A percentile compares a stretch with the other conserved stretches of the same genome.
Conservation (phyloP, 1,140 invertebrate species). For the Rhyacophila brunnea region DNA sequence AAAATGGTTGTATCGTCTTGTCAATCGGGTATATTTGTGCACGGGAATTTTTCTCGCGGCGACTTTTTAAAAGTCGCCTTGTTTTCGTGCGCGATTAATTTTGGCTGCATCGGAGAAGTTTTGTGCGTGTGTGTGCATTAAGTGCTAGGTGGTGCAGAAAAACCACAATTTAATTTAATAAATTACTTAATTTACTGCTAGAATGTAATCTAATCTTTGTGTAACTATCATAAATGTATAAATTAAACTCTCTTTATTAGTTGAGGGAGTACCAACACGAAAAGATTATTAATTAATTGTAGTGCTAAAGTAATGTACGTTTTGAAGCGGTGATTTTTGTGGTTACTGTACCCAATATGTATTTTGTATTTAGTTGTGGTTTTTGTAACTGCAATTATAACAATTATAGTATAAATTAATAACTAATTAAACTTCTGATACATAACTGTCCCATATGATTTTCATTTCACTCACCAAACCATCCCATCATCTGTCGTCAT, state of each 20-base stretch:
- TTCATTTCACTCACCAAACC: constrained; percentile 12
- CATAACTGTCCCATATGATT: constrained; percentile 17
- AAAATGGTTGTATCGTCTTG: too few relatives aligned
- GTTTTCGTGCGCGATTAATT: too few relatives aligned
- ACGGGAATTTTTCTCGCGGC: too few relatives aligned
- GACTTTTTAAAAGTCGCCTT: too few relatives aligned
- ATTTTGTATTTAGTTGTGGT: constrained; percentile 29
- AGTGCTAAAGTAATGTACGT: constrained; percentile 7
- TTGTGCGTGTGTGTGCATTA: too few relatives aligned
- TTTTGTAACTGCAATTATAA: constrained; percentile 29
- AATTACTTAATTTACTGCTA: constrained; percentile 35
- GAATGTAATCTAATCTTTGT: constrained; percentile 33
- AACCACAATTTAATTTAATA: constrained; percentile 24
- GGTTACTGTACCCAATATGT: constrained; percentile 25
- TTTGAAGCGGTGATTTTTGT: constrained; percentile 16
- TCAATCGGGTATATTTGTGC: too few relatives aligned
- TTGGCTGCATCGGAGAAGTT: too few relatives aligned
- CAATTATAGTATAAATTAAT: constrained; percentile 26
- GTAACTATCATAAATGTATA: constrained; percentile 35
- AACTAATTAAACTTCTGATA: constrained; percentile 27
- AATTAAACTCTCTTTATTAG: constrained; percentile 18
- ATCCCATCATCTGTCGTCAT: too few relatives aligned
- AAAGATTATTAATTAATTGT: constrained; percentile 15
- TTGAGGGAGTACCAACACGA: constrained; percentile 7
- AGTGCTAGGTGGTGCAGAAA: neutral